phyloP scores from a whole-genome alignment of 35 echinoderm and acorn worm genomes.

The Acanthaster planci region DNA sequence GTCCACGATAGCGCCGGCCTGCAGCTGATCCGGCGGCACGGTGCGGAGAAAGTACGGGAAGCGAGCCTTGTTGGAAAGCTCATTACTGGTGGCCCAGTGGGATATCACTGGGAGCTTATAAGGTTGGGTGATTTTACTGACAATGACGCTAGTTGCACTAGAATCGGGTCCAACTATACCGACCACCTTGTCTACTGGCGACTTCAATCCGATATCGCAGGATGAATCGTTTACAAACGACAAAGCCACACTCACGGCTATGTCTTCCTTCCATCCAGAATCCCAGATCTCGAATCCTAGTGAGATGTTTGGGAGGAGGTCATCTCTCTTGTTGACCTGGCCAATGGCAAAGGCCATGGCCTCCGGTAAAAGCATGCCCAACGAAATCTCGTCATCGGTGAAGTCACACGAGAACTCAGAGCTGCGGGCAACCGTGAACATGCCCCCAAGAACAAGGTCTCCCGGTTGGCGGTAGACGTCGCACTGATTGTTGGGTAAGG shows the following conservation, averaged over 20 bases:
- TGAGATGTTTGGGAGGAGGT: constrained; percentile 51
- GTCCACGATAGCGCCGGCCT: constrained; percentile 78
- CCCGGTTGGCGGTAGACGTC: constrained; percentile 50
- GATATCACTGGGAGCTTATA: constrained; percentile 45
- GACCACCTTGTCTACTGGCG: background rate
- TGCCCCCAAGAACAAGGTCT: constrained; percentile 61
- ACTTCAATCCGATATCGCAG: background rate
- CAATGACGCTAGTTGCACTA: constrained; percentile 63
- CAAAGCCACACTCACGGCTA: constrained; percentile 36
- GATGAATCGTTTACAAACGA: constrained; percentile 32
- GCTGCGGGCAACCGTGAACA: constrained; percentile 41
- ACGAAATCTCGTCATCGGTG: constrained; percentile 39
- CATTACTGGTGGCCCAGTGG: constrained; percentile 57
- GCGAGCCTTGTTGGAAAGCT: constrained; percentile 43
- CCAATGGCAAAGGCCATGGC: constrained; percentile 67
- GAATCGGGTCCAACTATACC: constrained; percentile 63
- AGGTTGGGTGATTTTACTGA: constrained; percentile 56
- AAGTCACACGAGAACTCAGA: constrained; percentile 5
- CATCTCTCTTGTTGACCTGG: constrained; percentile 38
- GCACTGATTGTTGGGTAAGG: background rate
- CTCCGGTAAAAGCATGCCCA: constrained; percentile 50
- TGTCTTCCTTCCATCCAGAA: constrained; percentile 58
- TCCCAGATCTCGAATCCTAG: constrained; percentile 83
- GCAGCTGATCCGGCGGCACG: constrained; percentile 61
- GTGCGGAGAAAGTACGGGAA: constrained; percentile 63